Percentiles rank a stretch among this genome's conserved stretches.
Evolutionary conservation across 2,888 invertebrate genomes (phyloP).

Genomic region (Epistrophe grossulariae): DNA sequence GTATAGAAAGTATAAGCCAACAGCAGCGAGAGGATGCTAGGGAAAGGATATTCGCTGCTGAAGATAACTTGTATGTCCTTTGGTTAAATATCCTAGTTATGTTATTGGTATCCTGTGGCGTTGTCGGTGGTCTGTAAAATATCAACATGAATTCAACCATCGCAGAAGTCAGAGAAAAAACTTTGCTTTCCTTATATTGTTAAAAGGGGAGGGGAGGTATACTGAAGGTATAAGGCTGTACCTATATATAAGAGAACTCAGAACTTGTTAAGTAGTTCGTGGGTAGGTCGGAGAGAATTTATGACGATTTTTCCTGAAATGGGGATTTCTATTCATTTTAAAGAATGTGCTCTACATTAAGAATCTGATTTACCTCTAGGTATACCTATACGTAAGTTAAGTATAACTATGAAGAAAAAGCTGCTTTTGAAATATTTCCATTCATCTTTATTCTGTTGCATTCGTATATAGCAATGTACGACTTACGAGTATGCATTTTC

Average conservation of each 20-base stretch:
- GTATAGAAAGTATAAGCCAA: too few relatives aligned
- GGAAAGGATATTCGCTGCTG: slow-evolving; percentile 39
- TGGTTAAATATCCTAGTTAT: slow-evolving; percentile 69
- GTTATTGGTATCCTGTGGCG: slow-evolving; percentile 67
- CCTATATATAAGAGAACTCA: background rate
- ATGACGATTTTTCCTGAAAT: slow-evolving; percentile 34
- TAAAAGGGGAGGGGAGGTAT: background rate
- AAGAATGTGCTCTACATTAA: slow-evolving; percentile 44
- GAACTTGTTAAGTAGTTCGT: slow-evolving; percentile 38
- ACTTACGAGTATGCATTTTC: background rate
- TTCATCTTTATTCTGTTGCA: background rate
- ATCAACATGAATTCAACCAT: slow-evolving; percentile 44
- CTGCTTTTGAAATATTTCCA: background rate
- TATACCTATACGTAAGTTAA: background rate
- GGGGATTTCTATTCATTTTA: slow-evolving; percentile 26
- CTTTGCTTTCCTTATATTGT: slow-evolving; percentile 13
- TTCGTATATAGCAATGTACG: background rate
- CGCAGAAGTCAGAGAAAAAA: background rate
- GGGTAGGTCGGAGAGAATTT: slow-evolving; percentile 33
- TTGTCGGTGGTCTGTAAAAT: slow-evolving; percentile 45
- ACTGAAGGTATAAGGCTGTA: background rate
- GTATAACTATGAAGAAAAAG: background rate
- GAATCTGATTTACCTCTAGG: slow-evolving; percentile 35
- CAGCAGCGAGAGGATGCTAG: slow-evolving; percentile 10
- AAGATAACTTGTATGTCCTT: slow-evolving; percentile 65